Base-by-base conservation (phyloP, 2,797 vertebrate genomes). In the Poeciliopsis turneri region DNA sequence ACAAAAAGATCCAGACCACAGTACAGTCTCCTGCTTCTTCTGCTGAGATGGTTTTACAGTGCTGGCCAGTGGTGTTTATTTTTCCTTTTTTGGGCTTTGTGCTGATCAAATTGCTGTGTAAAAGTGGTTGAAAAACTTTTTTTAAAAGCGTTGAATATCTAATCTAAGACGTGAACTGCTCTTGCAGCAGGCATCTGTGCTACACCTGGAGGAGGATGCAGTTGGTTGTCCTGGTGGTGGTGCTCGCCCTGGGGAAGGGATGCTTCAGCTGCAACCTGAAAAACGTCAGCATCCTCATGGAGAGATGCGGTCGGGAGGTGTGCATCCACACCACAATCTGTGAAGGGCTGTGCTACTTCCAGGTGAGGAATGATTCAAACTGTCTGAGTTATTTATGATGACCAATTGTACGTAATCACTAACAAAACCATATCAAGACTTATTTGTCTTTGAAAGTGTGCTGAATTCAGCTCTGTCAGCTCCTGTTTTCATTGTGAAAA, bases 281-380 rank as follows among this genome's bases (percentile, higher is more conserved):
- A 73, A 96, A 96, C 79, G 88, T 96, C 76, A 96, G 95, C 85
- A 95, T 99, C 81, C 74, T 91, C 0, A 89, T 99, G 90, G 96
- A 98, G 90, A 96, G 93, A 86, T 99, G 98, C 53, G 90, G 89
- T 73, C 90, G 88, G 88, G 96, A 88, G 6, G 90, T 96, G 72
- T 93, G 81, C 28, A 81, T 99, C 76, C 90, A 96, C 68, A 96
- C 97, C 82, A 97, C 96, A 0, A 95, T 96, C 85, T 99, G 98
- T 70, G 94, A 92, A 0, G 98, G 98, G 69, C 94, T 96, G 78
- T 99, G 98, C 90, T 91, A 88, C 74, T 95, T 95, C 1, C 75
- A 92, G 97, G 98, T 99, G 88, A 79, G 1, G 1, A 33, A 6
- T 1, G 71, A 36, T 11, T 77, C 53, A 47, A 1, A 57, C 66